Conservation (phyloP, 2,113 vertebrate genomes). For the Falcunculus frontatus region DNA sequence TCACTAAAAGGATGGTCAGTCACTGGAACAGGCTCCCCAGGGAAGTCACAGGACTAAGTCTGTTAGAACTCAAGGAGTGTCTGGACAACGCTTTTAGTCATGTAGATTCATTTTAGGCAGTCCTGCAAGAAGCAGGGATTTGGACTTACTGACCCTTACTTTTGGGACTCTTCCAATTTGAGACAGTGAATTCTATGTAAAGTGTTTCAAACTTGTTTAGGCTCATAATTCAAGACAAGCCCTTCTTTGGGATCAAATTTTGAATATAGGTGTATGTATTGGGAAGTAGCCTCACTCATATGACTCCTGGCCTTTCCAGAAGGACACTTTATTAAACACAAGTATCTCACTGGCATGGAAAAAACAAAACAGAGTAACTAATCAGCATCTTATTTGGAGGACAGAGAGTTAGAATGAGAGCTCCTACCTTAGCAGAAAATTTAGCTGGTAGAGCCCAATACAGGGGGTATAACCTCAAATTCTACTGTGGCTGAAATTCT, state of each 20-base stretch:
- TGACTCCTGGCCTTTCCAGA: not conserved
- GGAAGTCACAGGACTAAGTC: not conserved
- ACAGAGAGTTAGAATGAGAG: not conserved
- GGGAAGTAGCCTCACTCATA: not conserved
- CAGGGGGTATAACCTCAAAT: not conserved
- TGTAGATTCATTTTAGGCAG: not conserved
- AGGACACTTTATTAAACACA: not conserved
- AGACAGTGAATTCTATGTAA: not conserved
- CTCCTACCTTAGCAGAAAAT: not conserved
- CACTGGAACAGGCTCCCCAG: not conserved
- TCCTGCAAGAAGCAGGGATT: not conserved
- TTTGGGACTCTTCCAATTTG: not conserved
- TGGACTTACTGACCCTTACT: not conserved
- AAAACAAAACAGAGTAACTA: not conserved
- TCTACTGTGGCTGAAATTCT: not conserved
- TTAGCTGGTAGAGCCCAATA: not conserved
- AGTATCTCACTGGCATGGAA: not conserved
- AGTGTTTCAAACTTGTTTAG: not conserved
- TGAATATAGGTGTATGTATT: not conserved
- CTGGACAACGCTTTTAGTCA: not conserved
- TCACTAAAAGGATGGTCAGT: not conserved
- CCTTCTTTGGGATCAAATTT: not conserved
- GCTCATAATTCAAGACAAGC: not conserved
- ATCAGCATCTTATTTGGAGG: not conserved
- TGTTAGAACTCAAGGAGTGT: not conserved